Evolutionary conservation across 2,797 vertebrate species (phyloP), one percentile per base, ranked within the genome.

Genomic region (Sebastolobus altivelis): DNA sequence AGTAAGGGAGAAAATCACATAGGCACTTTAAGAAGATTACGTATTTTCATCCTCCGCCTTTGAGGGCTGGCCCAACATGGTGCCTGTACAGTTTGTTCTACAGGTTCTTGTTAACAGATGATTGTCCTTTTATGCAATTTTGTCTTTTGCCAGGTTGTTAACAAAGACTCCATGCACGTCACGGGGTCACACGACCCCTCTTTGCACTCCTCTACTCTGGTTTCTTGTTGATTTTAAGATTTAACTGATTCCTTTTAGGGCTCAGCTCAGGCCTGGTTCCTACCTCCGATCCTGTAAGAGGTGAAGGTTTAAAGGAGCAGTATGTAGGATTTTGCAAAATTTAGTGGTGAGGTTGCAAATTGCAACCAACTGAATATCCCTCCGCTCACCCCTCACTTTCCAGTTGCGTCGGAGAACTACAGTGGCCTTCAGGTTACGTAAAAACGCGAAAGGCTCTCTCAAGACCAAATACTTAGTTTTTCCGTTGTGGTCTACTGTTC

Each of bases 21-120:
- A 8, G 18, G 37, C 54, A 61, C 54, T 59, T 65, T n/a, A 25
- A 29, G 37, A 35, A 75, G n/a, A 77, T 69, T 27, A 43, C 8
- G 1, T 54, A 22, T 43, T 52, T 71, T 31, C 60, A 49, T 52
- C 43, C 52, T 43, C 31, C 35, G 25, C 13, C 18, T 27, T 58
- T 59, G 43, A 65, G 56, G 54, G 18, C 22, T 16, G 31, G 46
- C 37, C 27, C 27, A 61, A 65, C 22, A 29, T 4, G 37, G 37
- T 12, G 31, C 66, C 54, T 60, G 66, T 63, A 70, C 82, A 80
- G 37, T 58, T 76, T 78, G 75, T 85, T 62, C 59, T 74, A 18
- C 62, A 59, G 56, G 37, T 25, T 71, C 4, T n/a, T 29, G 65
- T 58, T 37, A 61, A 77, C 65, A 59, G 46, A 72, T 43, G 14